Evolutionary conservation across 2,797 vertebrate species (phyloP).

Genomic region (Rhodeus uyekii): DNA sequence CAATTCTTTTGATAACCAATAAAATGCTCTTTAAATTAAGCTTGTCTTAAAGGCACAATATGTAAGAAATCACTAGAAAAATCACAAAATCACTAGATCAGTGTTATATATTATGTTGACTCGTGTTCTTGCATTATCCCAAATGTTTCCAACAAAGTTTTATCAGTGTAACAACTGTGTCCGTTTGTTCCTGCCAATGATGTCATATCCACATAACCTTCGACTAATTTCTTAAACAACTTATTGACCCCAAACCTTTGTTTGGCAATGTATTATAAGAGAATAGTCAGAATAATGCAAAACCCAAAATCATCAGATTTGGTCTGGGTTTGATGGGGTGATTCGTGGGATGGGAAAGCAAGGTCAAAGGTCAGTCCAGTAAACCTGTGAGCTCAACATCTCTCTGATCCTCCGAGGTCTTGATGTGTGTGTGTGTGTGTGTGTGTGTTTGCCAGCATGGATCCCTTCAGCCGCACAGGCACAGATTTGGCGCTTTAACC

Average conservation of each 20-base stretch:
- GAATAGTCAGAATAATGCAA: background rate
- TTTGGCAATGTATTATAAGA: background rate
- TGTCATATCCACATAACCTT: too few species aligned
- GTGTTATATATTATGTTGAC: too few species aligned
- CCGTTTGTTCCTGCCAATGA: too few species aligned
- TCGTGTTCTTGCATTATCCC: too few species aligned
- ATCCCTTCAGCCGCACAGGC: background rate
- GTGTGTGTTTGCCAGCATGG: background rate
- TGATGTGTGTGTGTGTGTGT: background rate
- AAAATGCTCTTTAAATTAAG: too few species aligned
- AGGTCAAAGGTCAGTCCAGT: conserved; percentile 12
- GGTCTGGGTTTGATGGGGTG: background rate
- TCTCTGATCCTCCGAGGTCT: background rate
- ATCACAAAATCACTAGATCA: too few species aligned
- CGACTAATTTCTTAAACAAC: too few species aligned
- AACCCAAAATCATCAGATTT: background rate
- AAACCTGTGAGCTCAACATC: background rate
- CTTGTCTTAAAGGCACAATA: too few species aligned
- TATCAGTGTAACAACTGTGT: too few species aligned
- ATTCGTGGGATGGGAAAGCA: background rate
- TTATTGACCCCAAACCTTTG: background rate
- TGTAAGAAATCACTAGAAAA: too few species aligned
- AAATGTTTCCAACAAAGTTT: too few species aligned
- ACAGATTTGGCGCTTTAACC: background rate
- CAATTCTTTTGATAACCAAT: too few species aligned